Evolutionary conservation across 2,113 vertebrate species (phyloP).

Genomic region (Callaeas wilsoni): DNA sequence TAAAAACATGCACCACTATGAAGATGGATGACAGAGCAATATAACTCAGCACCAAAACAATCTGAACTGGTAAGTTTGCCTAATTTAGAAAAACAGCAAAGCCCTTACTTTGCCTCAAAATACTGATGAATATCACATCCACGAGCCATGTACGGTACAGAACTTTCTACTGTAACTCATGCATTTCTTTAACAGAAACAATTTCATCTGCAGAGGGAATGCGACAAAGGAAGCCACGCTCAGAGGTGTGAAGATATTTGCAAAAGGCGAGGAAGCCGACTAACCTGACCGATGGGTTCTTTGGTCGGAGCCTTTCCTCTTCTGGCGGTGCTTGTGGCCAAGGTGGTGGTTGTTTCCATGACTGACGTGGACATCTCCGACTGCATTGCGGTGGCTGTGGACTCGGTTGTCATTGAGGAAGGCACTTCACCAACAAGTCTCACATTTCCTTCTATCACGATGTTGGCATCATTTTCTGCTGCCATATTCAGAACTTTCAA

Average conservation of each 20-base stretch:
- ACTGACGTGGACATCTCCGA: constrained; percentile 95
- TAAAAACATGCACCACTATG: background rate
- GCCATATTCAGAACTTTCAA: constrained; percentile 99
- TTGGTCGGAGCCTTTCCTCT: constrained; percentile 89
- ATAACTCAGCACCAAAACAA: background rate
- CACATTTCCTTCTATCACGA: constrained; percentile 93
- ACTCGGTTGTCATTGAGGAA: constrained; percentile 97
- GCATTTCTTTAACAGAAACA: background rate
- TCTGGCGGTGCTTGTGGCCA: constrained; percentile 85
- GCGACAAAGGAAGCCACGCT: background rate
- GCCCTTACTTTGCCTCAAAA: background rate
- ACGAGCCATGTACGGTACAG: accelerated
- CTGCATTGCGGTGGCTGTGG: constrained; percentile 93
- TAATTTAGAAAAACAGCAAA: background rate
- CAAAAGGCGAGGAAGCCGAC: background rate
- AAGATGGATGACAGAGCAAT: background rate
- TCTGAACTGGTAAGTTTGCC: background rate
- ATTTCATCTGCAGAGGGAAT: background rate
- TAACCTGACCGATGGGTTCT: constrained; percentile 88
- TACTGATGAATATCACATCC: background rate
- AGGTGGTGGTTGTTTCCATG: constrained; percentile 96
- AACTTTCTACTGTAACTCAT: background rate
- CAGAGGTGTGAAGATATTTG: background rate
- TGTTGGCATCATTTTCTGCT: constrained; percentile 93
- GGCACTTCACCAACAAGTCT: constrained; percentile 96